Conservation (phyloP, 2,888 invertebrate genomes). For the Portevinia maculata region DNA sequence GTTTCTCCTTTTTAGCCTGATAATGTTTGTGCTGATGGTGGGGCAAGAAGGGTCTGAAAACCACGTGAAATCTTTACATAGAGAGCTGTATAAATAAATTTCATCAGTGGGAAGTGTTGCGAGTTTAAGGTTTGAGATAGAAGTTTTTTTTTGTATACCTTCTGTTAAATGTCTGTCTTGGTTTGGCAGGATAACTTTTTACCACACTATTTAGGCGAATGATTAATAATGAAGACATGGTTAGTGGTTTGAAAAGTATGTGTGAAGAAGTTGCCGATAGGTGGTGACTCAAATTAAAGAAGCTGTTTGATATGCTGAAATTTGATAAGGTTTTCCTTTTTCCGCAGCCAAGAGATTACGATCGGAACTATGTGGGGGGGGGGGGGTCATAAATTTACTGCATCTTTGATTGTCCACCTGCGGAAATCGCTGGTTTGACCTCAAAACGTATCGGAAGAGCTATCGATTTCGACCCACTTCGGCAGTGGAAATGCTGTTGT, state of each 20-base stretch:
- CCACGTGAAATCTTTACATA: slow-evolving; percentile 67
- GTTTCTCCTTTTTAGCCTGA: slow-evolving; percentile 27
- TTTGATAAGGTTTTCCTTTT: slow-evolving; percentile 57
- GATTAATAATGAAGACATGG: slow-evolving; percentile 57
- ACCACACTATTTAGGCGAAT: slow-evolving; percentile 67
- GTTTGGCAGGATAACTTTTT: slow-evolving; percentile 67
- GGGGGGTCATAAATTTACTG: no score
- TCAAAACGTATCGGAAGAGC: no score
- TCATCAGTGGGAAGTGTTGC: background rate
- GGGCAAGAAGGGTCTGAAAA: slow-evolving; percentile 9
- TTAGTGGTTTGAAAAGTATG: background rate
- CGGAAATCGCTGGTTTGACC: no score
- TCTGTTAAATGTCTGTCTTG: slow-evolving; percentile 51
- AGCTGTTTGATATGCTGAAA: slow-evolving; percentile 27
- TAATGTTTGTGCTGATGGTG: slow-evolving; percentile 3
- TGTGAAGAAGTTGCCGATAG: background rate
- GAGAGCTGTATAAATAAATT: slow-evolving; percentile 64
- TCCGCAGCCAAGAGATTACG: no score
- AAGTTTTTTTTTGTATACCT: slow-evolving; percentile 5
- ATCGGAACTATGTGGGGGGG: no score
- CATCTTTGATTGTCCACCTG: no score
- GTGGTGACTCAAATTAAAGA: slow-evolving; percentile 48
- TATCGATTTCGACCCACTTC: no score
- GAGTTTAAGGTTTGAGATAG: slow-evolving; percentile 1
- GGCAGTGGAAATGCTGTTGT: no score